Conservation (phyloP, 2,888 invertebrate genomes). For the Harpalus rubripes region DNA sequence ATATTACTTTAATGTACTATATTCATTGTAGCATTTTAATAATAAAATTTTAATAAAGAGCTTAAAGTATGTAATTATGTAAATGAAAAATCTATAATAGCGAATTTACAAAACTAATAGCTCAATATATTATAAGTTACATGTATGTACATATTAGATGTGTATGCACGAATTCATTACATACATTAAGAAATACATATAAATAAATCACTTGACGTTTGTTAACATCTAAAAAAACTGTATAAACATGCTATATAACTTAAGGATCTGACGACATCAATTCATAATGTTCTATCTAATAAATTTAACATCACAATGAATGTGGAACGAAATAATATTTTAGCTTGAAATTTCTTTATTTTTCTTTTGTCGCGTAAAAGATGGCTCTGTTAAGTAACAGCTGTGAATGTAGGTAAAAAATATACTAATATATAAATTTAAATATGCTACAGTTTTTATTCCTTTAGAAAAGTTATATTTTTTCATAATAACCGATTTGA, state of each 20-base stretch:
- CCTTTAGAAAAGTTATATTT: too few species aligned
- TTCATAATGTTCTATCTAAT: not conserved
- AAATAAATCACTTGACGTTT: not conserved
- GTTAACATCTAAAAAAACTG: not conserved
- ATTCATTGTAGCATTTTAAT: too few species aligned
- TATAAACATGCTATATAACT: slow-evolving; percentile 16
- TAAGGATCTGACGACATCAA: not conserved
- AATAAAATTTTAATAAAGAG: too few species aligned
- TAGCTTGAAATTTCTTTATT: not conserved
- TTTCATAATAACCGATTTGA: too few species aligned
- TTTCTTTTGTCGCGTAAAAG: not conserved
- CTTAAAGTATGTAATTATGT: not conserved
- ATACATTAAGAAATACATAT: not conserved
- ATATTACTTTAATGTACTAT: too few species aligned
- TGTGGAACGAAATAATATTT: not conserved
- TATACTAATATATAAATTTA: too few species aligned
- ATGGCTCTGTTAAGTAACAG: too few species aligned
- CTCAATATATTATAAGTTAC: not conserved
- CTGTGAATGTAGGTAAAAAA: too few species aligned
- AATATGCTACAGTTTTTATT: too few species aligned
- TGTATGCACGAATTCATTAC: not conserved
- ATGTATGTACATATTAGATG: not conserved
- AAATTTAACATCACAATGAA: not conserved
- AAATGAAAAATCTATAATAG: not conserved
- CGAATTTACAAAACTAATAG: not conserved